Evolutionary conservation across 2,888 invertebrate species (phyloP).

Genomic region (Sylvicola fuscatus): DNA sequence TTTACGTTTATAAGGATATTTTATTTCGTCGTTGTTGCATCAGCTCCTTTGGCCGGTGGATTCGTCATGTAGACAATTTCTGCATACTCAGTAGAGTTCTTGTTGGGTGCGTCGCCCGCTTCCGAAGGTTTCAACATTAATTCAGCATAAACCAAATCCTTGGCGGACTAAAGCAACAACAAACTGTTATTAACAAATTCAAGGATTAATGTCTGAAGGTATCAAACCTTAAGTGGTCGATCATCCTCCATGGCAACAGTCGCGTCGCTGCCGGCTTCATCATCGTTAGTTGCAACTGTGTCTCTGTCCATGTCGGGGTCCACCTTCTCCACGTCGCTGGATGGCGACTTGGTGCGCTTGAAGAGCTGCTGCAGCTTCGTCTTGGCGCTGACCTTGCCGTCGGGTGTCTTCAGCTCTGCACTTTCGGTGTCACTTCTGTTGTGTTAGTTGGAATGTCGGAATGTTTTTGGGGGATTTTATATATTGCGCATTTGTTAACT

Average conservation of each 20-base stretch:
- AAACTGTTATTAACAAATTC: not conserved
- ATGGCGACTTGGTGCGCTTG: slow-evolving; percentile 15
- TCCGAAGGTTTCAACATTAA: slow-evolving; percentile 34
- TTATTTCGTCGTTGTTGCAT: too few species aligned
- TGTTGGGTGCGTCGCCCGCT: slow-evolving; percentile 22
- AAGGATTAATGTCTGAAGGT: not conserved
- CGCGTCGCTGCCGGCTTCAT: slow-evolving; percentile 7
- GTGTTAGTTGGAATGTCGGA: too few species aligned
- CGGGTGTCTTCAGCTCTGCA: slow-evolving; percentile 27
- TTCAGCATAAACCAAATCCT: slow-evolving; percentile 52
- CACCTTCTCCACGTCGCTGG: slow-evolving; percentile 11
- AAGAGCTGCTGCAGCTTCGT: slow-evolving; percentile 7
- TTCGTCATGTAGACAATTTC: slow-evolving; percentile 47
- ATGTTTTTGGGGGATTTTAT: not conserved
- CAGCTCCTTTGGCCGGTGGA: slow-evolving; percentile 14
- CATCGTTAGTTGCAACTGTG: slow-evolving; percentile 2
- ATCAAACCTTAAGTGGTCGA: slow-evolving; percentile 3
- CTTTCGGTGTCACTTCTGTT: slow-evolving; percentile 47
- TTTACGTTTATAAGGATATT: too few species aligned
- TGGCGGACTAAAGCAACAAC: slow-evolving; percentile 26
- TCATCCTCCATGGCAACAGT: slow-evolving; percentile 5
- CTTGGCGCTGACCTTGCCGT: slow-evolving; percentile 13
- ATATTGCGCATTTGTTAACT: not conserved
- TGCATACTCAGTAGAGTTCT: slow-evolving; percentile 56
- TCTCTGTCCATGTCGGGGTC: slow-evolving; percentile 10